Evolutionary conservation across 1,140 invertebrate genomes (phyloP), one percentile per base, ranked within the genome.

Genomic region (Hylaeus anthracinus): DNA sequence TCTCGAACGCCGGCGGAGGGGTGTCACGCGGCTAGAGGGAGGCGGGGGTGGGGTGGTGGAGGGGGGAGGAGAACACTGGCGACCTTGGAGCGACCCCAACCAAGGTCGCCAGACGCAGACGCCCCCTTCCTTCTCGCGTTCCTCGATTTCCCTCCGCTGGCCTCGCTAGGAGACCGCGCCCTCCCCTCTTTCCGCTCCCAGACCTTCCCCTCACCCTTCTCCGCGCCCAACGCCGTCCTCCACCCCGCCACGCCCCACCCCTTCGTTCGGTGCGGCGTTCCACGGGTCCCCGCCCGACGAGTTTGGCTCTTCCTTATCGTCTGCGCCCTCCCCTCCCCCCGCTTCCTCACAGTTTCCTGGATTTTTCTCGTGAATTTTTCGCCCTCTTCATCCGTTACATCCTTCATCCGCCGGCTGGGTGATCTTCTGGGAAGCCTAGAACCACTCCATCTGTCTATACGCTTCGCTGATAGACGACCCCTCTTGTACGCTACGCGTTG

Each of bases 21-120:
- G 26, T 26, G 26, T 26, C 26, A 26, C 26, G 26, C 0, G 26
- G 26, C 26, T 26, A 79, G 82, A 72, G 63, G 83, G 86, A 81
- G 69, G 79, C 1, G 51, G 58, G 81, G 81, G 82, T 70, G 81
- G 83, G 84, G 79, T n/a, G 81, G 82, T 70, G 81, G 83, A 83
- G 79, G 51, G 58, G 81, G 81, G 82, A 67, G 81, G 83, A 83
- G 79, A 72, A 58, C 73, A 60, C 61, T 55, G 77, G 77, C 91
- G 92, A 92, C 92, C 92, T 92, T 92, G 91, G 81, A 84, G 83
- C 88, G 90, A 90, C 88, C 90, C 88, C 88, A 86, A 81, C 67
- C 90, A 92, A 91, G 91, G 92, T 91, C 92, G 91, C 26, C 86
- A 92, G 92, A 92, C 91, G 86, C 82, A 91, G 88, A 90, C 90